Base-by-base conservation (phyloP, 2,888 invertebrate species). In the Drosophila multiciliata region DNA sequence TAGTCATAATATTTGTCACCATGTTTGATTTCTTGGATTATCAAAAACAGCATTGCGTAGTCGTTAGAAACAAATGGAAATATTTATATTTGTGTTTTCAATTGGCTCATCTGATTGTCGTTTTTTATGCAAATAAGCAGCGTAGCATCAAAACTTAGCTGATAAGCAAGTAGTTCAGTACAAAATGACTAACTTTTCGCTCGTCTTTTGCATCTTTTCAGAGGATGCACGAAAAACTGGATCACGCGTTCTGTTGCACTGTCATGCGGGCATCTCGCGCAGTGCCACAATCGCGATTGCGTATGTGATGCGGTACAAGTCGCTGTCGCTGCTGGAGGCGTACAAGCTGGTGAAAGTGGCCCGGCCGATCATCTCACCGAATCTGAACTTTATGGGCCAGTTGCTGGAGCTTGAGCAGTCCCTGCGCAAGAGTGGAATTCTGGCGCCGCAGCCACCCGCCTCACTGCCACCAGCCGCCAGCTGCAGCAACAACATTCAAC, bases 251-350 rank as follows among this genome's bases (percentile, higher is more conserved):
- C 94, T 99, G 91, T 96, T 99, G 72, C 99, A 99, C 93, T 99
- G 99, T 93, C 98, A 98, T 91, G 98, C 98, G 59, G 99, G 99
- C 60, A 97, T 99, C 58, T 98, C 98, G 64, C 95, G 98, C 80
- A 98, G 98, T 78, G 98, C 98, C 75, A 98, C 98, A 75, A 96
- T 99, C 91, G 98, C 98, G 91, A 98, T 99, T 91, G 98, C 98
- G 57, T 99, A 97, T 94, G 95, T 98, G 87, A 98, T 99, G 97
- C 96, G 97, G 89, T 96, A 97, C 93, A 96, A 96, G 92, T 95
- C 95, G 71, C 93, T 98, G 92, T 95, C 96, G 45, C 97, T 97
- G 94, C 95, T 97, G 52, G 97, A 98, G 91, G 98, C 98, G 0
- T 98, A 96, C 94, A 95, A 96, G 87, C 95, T 96, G 91, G 98